Evolutionary conservation across 2,797 vertebrate species (phyloP).

Genomic region (Pseudochaenichthys georgianus): DNA sequence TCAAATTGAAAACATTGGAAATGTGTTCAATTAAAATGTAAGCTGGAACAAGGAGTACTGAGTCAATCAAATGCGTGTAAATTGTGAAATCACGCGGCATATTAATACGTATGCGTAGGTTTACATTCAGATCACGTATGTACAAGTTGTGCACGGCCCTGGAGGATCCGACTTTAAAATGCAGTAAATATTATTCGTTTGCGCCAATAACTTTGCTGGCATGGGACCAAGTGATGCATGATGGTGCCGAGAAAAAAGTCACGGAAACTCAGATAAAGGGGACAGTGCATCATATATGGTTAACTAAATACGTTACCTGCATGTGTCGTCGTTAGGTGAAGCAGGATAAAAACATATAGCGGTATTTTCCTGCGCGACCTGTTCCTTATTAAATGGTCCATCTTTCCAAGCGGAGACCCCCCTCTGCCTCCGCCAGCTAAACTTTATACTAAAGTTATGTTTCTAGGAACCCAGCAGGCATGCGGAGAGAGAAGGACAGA

Average conservation of each 20-base stretch:
- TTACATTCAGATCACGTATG: background rate
- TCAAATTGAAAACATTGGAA: slow-evolving; percentile 2
- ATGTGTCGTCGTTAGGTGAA: slow-evolving; percentile 67
- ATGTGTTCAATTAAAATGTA: slow-evolving; percentile 8
- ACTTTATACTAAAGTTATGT: slow-evolving; percentile 57
- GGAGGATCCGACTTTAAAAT: background rate
- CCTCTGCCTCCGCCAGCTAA: slow-evolving; percentile 63
- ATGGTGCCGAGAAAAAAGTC: slow-evolving; percentile 17
- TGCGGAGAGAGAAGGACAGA: slow-evolving; percentile 52
- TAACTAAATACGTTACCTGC: slow-evolving; percentile 79
- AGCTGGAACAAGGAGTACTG: slow-evolving; percentile 1
- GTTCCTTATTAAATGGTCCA: slow-evolving; percentile 77
- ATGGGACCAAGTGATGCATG: slow-evolving; percentile 17
- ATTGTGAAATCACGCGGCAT: background rate
- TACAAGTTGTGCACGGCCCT: slow-evolving; percentile 20
- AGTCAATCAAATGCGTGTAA: slow-evolving; percentile 2
- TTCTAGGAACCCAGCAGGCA: slow-evolving; percentile 71
- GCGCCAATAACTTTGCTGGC: background rate
- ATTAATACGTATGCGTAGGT: background rate
- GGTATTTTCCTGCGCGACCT: slow-evolving; percentile 63
- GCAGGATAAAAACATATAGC: slow-evolving; percentile 69
- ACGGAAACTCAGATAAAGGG: slow-evolving; percentile 17
- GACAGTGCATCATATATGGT: slow-evolving; percentile 18
- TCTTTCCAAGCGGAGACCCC: slow-evolving; percentile 69
- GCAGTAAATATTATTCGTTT: background rate